Percentiles rank a stretch among this genome's conserved stretches.
Conservation (phyloP, 2,797 vertebrate species). For the Varecia variegata region DNA sequence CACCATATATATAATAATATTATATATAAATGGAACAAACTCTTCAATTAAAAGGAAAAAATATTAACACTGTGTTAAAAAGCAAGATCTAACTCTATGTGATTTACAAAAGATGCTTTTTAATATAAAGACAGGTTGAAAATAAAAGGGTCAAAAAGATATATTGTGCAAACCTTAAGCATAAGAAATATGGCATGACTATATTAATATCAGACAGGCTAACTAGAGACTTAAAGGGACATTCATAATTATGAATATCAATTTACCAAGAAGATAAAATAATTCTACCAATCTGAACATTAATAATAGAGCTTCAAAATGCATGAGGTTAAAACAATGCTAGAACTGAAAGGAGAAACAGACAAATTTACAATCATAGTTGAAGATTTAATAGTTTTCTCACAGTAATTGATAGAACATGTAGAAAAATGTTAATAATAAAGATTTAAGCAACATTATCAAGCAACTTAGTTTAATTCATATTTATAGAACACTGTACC, state of each 20-base stretch:
- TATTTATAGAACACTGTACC: background rate
- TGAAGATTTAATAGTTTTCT: background rate
- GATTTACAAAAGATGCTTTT: background rate
- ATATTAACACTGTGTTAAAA: background rate
- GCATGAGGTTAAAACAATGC: background rate
- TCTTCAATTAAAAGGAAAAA: background rate
- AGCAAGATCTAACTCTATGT: background rate
- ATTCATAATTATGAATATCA: background rate
- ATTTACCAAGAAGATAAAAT: slow-evolving; percentile 20
- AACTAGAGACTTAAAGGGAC: background rate
- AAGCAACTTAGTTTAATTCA: slow-evolving; percentile 12
- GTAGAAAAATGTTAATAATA: background rate
- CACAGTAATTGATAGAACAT: background rate
- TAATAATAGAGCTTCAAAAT: slow-evolving; percentile 39
- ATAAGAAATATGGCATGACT: background rate
- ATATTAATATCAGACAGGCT: background rate
- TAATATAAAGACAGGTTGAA: background rate
- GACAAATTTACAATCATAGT: background rate
- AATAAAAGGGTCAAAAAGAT: background rate
- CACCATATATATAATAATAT: slow-evolving; percentile 9
- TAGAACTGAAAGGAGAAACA: background rate
- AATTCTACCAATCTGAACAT: background rate
- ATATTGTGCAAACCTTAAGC: background rate
- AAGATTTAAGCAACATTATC: background rate
- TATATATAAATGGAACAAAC: background rate